These are phyloP conservation scores for Liopterus haemorrhoidalis DNA, from an alignment of 2,888 invertebrate species.

Conservation along the genomic window DNA sequence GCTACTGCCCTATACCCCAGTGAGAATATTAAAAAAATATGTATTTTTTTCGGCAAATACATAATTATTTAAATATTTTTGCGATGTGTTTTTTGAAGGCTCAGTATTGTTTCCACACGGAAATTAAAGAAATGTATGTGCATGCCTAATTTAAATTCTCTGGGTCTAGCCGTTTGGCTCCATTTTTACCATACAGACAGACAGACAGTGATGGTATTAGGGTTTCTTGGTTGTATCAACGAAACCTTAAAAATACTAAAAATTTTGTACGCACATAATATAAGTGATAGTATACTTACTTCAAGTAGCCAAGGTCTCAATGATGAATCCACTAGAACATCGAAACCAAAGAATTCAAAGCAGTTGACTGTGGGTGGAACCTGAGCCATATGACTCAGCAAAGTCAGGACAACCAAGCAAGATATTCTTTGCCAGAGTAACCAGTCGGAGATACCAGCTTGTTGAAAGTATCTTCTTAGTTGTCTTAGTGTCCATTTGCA, in stretches of 20 bases:
- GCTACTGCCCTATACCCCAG: too few relatives aligned
- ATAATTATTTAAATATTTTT: too few relatives aligned
- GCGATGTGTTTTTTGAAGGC: background rate
- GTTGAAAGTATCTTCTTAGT: constrained; percentile 66
- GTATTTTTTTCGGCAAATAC: too few relatives aligned
- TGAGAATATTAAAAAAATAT: too few relatives aligned
- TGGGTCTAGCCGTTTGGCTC: too few relatives aligned
- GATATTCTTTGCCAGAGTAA: constrained; percentile 73
- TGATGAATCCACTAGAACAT: constrained; percentile 76
- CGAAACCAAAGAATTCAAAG: constrained; percentile 88
- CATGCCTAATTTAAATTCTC: too few relatives aligned
- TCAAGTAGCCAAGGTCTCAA: constrained; percentile 86
- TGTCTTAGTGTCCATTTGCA: constrained; percentile 83
- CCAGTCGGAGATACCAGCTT: constrained; percentile 69
- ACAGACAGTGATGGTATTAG: too few relatives aligned
- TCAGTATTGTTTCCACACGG: background rate
- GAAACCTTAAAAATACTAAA: constrained; percentile 7
- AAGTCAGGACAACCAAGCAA: constrained; percentile 67
- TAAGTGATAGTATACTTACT: constrained; percentile 47
- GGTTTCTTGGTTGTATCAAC: background rate
- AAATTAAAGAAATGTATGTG: constrained; percentile 1
- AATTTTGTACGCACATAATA: background rate
- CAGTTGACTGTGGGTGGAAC: constrained; percentile 69
- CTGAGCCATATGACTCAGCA: constrained; percentile 67
- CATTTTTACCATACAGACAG: too few relatives aligned